Conservation (phyloP, 2,113 vertebrate genomes). For the Gymnobelideus leadbeateri region DNA sequence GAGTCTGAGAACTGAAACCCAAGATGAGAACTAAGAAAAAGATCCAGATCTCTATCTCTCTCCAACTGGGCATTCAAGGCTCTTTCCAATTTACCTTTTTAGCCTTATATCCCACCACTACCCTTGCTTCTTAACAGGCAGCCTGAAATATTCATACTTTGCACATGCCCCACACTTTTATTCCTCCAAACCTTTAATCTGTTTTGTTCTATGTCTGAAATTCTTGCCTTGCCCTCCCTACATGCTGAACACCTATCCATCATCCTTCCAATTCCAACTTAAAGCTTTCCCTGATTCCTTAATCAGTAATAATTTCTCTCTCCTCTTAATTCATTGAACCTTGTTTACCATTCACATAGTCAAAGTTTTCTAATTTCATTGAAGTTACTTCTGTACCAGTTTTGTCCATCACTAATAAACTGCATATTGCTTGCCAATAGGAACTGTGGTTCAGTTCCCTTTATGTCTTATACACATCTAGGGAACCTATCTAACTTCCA, state of each 20-base stretch:
- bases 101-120: not conserved
- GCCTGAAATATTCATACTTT: not conserved
- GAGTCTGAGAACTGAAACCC: not conserved
- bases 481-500: not conserved
- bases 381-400: not conserved
- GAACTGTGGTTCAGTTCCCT: not conserved
- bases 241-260: not conserved
- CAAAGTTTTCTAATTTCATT: not conserved
- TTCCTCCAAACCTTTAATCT: not conserved
- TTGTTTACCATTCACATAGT: not conserved
- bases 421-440: not conserved
- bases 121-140: not conserved
- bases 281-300: not conserved
- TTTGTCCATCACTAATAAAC: not conserved
- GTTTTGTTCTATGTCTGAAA: not conserved
- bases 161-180: not conserved
- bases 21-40: not conserved
- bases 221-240: not conserved
- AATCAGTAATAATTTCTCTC: not conserved
- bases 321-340: not conserved
- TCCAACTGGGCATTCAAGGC: not conserved
- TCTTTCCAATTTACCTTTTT: not conserved
- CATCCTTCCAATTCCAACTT: not conserved
- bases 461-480: not conserved
- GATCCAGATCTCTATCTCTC: not conserved